Evolutionary conservation across 2,797 vertebrate genomes (phyloP), one percentile per base, ranked within the genome.

Genomic region (Enteromius thamalakanensis): DNA sequence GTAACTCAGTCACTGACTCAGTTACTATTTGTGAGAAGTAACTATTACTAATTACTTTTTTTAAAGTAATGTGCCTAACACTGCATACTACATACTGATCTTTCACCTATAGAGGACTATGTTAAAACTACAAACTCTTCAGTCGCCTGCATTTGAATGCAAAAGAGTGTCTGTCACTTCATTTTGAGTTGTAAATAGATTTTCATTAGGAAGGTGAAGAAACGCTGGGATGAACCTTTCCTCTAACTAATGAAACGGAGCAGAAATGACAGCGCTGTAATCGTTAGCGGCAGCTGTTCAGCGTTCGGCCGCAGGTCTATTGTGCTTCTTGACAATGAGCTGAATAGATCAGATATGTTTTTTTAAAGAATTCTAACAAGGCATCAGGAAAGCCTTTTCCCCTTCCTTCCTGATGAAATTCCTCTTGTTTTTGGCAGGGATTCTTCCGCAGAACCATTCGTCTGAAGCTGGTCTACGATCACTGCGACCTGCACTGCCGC

Each of bases 371-470:
- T 62, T 62, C 40, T 62, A 47, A 62, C 40, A 72, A 81, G 69
- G 71, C 80, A 65, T 67, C 80, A 76, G 80, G 80, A 82, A 82
- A 75, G 45, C 45, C 70, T 64, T 23, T 81, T 37, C 60, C 80
- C 32, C 76, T 77, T 84, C 75, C 76, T 84, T 69, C 70, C 78
- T 74, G 2, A 60, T 55, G 0, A 40, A 55, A 71, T 79, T 72
- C 58, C 69, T 58, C 9, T 26, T 49, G 12, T 62, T 32, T 37
- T 76, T 81, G 51, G 0, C 86, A 99, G 98, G 98, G 98, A 34
- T 99, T 99, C 90, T 99, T 99, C 90, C 95, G 98, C 55, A 95
- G 98, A 84, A 99, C 98, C 4, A 99, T 99, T 91, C 92, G 98
- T 84, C 92, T 99, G 91, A 99, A 99, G 93, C 91, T 99, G 69